These are phyloP conservation scores for Notechis scutatus DNA, from an alignment of 2,113 vertebrate genomes.

Conservation along the genomic window DNA sequence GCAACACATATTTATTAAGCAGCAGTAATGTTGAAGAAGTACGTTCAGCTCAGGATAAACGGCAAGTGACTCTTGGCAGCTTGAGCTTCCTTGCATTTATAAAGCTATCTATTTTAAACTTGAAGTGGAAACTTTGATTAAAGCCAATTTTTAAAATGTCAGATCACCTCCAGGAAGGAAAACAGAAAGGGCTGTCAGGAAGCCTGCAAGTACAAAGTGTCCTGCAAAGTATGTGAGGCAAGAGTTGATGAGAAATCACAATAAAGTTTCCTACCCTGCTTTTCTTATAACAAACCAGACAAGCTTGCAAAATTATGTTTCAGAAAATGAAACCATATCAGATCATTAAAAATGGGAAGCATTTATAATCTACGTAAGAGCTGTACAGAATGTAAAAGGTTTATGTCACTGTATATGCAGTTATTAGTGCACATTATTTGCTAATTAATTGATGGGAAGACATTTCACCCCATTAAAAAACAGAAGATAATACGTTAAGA, in stretches of 20 bases:
- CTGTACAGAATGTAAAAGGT: background rate
- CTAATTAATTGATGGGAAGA: background rate
- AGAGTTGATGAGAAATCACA: slow-evolving; percentile 2
- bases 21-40: slow-evolving; percentile 14
- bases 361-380: background rate
- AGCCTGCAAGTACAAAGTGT: background rate
- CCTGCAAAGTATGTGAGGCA: background rate
- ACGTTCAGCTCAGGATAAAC: background rate
- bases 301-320: background rate
- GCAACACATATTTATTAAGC: background rate
- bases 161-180: slow-evolving; percentile 15
- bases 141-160: slow-evolving; percentile 4
- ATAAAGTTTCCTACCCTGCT: background rate
- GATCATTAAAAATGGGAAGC: background rate
- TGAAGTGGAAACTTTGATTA: slow-evolving; percentile 13
- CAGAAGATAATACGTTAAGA: background rate
- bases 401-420: background rate
- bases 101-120: slow-evolving; percentile 9
- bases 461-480: background rate
- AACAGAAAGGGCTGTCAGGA: slow-evolving; percentile 32
- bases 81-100: slow-evolving; percentile 22
- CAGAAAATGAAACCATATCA: background rate
- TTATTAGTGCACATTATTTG: background rate
- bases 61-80: background rate
- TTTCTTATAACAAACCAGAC: background rate